Evolutionary conservation across 2,797 vertebrate species (phyloP), one percentile per base, ranked within the genome.

Genomic region (Lithobates sylvaticus): DNA sequence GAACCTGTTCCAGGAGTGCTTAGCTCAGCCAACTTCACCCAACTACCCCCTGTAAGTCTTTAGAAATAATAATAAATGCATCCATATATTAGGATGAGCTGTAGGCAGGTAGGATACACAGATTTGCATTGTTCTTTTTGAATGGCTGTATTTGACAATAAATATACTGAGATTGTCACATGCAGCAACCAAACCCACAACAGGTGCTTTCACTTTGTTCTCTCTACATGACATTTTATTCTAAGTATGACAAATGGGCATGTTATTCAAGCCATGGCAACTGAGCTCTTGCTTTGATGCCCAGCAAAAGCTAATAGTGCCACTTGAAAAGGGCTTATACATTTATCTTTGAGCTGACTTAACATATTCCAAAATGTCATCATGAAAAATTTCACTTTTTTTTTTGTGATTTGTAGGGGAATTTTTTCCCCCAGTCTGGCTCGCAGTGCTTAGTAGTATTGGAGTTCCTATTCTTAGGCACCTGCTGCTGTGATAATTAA

Each of bases 261-360:
- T 69, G 65, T 42, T 32, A 69, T 80, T 18, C 42, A 71, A 71
- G 67, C 78, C 32, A 81, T 6, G 34, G 44, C 32, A 23, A 81
- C 44, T 72, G 78, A 58, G 54, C 44, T 81, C 68, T 54, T 81
- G 32, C 68, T 71, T 81, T 36, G 67, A 72, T 71, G 68, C 78
- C 68, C 50, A 8, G 39, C 16, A 9, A 81, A 71, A 54, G 32
- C 27, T 72, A 58, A 72, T 36, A 71, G 18, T 58, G 42, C 29
- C 18, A 58, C 78, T 36, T 71, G 27, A 58, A 81, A 72, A 47
- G 29, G 29, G 44, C 78, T 71, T 16, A 71, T 27, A 61, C 12
- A 16, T 32, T 80, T 27, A 71, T 81, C 50, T 44, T 36, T 70
- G 65, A 27, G 39, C 42, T 50, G 67, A 50, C 64, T 70, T 69